A percentile compares a stretch with the other conserved stretches of the same genome.
Evolutionary conservation across 2,113 vertebrate species (phyloP).

Genomic region (Galemys pyrenaicus): DNA sequence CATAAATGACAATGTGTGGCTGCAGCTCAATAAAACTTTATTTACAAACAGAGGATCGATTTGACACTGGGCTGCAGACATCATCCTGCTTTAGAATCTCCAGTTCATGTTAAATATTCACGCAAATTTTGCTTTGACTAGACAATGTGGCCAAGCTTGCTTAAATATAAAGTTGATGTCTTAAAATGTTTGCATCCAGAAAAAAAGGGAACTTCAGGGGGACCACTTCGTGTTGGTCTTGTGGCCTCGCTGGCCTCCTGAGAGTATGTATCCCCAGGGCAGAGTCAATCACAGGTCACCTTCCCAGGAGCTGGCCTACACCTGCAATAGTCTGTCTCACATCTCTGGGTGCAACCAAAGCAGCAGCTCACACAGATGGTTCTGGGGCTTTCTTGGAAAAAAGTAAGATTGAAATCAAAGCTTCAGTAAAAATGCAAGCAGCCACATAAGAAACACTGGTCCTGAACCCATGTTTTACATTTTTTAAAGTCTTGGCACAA

Average conservation of each 20-base stretch:
- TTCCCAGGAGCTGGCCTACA: rapidly evolving
- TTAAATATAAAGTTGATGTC: not conserved
- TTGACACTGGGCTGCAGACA: not conserved
- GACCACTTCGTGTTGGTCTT: not conserved
- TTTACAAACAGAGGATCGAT: not conserved
- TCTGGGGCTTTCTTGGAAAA: not conserved
- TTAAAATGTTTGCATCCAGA: not conserved
- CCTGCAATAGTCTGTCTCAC: not conserved
- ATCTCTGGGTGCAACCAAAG: rapidly evolving
- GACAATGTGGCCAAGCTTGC: not conserved
- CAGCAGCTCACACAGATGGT: not conserved
- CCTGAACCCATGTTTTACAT: not conserved
- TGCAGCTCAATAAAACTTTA: not conserved
- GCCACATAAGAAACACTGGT: not conserved
- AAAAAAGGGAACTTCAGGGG: not conserved
- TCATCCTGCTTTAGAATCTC: not conserved
- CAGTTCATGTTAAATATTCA: not conserved
- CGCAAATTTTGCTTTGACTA: not conserved
- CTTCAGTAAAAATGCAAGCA: not conserved
- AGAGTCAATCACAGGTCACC: no score
- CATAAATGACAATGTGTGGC: not conserved
- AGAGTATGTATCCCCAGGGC: not conserved
- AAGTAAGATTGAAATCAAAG: not conserved
- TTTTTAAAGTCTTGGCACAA: slow-evolving; percentile 4
- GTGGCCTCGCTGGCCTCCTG: not conserved